Evolutionary conservation across 2,113 vertebrate species (phyloP), one percentile per base, ranked within the genome.

Genomic region (Cepphus grylle): DNA sequence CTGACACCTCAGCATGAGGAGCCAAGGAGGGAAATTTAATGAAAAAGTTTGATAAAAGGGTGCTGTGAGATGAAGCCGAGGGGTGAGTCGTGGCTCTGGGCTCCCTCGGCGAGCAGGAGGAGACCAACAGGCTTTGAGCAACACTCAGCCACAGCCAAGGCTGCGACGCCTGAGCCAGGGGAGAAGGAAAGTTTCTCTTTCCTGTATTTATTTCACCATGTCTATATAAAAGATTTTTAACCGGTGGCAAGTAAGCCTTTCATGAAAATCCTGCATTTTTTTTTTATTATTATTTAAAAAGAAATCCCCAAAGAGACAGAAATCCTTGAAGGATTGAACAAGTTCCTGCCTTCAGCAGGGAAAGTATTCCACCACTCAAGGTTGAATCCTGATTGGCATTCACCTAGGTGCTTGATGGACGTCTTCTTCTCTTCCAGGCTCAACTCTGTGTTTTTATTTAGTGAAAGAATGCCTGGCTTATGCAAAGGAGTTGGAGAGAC

Each of bases 161-260:
- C 40, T n/a, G 25, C 0, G 4, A 43, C 1, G 12, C 36, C 62
- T 4, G 29, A 50, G 26, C 11, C 13, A 0, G 5, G 21, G 8
- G 21, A 15, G 20, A 17, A 79, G 38, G 26, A 22, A 73, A 73
- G 5, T 20, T 66, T 70, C 84, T 74, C 73, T 4, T 42, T 32
- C 34, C 77, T 55, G 5, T 6, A 47, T 21, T 58, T 77, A 53
- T 78, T 34, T 49, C 87, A 50, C 26, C 47, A 2, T 32, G 56
- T 62, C 6, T 13, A 5, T 16, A 9, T 0, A 7, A 55, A 78
- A 43, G 3, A 1, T 40, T 86, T 61, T 43, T 40, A 50, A 55
- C 6, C 26, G 27, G 55, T 27, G 67, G 19, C 56, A 40, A 76
- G 3, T 3, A 29, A 88, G 5, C 32, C 23, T 43, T 49, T n/a